Conservation (phyloP, 2,113 vertebrate species). For the Dendrocopos noguchii region DNA sequence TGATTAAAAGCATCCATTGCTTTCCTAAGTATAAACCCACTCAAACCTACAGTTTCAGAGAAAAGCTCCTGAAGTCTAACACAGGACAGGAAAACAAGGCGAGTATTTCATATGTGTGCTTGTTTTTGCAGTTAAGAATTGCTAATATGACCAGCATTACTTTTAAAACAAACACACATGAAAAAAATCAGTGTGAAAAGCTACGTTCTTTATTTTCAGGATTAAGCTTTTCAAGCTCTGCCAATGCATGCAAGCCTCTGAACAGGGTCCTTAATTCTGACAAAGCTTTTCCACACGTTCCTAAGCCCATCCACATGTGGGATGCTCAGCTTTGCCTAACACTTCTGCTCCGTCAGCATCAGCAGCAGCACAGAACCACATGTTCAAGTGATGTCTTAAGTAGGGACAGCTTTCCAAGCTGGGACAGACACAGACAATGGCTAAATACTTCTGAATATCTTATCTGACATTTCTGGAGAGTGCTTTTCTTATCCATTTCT, state of each 20-base stretch:
- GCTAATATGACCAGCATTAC: not conserved
- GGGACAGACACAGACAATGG: not conserved
- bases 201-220: not conserved
- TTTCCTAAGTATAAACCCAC: not conserved
- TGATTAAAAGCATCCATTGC: not conserved
- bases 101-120: not conserved
- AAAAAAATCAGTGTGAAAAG: not conserved
- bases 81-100: not conserved
- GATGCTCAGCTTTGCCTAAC: not conserved
- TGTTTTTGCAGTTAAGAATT: not conserved
- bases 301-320: not conserved
- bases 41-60: not conserved
- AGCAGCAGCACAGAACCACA: not conserved
- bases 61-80: not conserved
- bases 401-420: not conserved
- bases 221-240: slow-evolving; percentile 14
- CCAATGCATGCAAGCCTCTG: not conserved
- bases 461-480: not conserved
- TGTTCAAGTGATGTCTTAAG: not conserved
- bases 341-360: not conserved
- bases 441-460: not conserved
- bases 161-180: not conserved
- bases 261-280: not conserved
- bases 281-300: not conserved
- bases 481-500: not conserved